Conservation (phyloP, 2,113 vertebrate species). For the Zosterops lateralis region DNA sequence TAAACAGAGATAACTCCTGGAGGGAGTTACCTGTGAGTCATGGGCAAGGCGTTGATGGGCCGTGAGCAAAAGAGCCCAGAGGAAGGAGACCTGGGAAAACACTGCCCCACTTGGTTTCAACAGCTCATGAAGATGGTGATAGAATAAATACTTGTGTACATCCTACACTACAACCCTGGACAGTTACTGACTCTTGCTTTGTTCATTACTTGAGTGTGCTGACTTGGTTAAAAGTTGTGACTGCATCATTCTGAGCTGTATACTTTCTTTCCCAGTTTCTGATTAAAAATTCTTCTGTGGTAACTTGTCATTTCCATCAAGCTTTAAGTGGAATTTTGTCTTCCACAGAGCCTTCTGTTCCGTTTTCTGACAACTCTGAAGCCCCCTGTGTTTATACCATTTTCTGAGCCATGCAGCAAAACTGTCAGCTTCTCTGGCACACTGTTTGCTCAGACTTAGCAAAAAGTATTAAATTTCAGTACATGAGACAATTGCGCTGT, state of each 20-base stretch:
- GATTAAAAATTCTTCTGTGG: neutral
- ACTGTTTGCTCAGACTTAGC: neutral
- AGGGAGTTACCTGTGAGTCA: too few relatives aligned
- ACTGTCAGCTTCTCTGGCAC: neutral
- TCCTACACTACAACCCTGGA: too few relatives aligned
- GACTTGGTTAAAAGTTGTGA: neutral
- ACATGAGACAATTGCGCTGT: accelerated
- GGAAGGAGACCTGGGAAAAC: too few relatives aligned
- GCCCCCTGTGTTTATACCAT: neutral
- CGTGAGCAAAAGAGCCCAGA: too few relatives aligned
- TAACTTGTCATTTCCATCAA: neutral
- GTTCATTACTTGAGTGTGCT: neutral
- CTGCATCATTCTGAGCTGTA: neutral
- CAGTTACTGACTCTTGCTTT: neutral
- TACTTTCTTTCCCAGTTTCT: neutral
- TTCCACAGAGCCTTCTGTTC: neutral
- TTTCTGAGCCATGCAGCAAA: neutral
- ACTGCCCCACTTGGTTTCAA: too few relatives aligned
- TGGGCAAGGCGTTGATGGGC: too few relatives aligned
- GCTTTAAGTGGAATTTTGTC: neutral
- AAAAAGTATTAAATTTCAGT: neutral
- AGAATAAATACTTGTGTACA: too few relatives aligned
- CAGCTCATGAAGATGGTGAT: too few relatives aligned
- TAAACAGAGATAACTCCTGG: too few relatives aligned
- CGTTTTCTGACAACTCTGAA: neutral